These are phyloP conservation scores for Reticulitermes lucifugus DNA, from an alignment of 2,888 invertebrate genomes.

Conservation along the genomic window DNA sequence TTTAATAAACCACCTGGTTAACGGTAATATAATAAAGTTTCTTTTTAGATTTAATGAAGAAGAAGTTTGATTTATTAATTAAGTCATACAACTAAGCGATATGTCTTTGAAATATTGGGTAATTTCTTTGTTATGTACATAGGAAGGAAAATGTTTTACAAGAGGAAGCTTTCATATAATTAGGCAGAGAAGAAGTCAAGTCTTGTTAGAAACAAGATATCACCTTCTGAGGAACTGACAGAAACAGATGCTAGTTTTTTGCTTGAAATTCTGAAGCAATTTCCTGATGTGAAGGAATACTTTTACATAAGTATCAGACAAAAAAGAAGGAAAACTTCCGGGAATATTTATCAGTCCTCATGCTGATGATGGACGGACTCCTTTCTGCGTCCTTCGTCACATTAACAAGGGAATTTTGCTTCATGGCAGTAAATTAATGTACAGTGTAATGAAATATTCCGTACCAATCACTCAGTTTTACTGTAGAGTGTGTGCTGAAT, in stretches of 20 bases:
- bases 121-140: not conserved
- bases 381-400: too few relatives aligned
- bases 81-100: not conserved
- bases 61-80: not conserved
- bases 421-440: too few relatives aligned
- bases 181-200: not conserved
- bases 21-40: not conserved
- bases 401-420: too few relatives aligned
- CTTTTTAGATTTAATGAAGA: not conserved
- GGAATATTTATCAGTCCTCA: too few relatives aligned
- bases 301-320: too few relatives aligned
- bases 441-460: too few relatives aligned
- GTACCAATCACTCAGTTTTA: too few relatives aligned
- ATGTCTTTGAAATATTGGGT: not conserved
- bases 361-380: too few relatives aligned
- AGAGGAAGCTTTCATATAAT: not conserved
- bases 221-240: not conserved
- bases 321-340: too few relatives aligned
- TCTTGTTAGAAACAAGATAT: not conserved
- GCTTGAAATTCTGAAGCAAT: not conserved
- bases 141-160: not conserved
- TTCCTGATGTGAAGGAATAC: not conserved
- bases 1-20: not conserved
- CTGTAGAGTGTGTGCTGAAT: too few relatives aligned
- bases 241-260: not conserved